Evolutionary conservation across 2,888 invertebrate species (phyloP).

Genomic region (Cephus rjabovi): DNA sequence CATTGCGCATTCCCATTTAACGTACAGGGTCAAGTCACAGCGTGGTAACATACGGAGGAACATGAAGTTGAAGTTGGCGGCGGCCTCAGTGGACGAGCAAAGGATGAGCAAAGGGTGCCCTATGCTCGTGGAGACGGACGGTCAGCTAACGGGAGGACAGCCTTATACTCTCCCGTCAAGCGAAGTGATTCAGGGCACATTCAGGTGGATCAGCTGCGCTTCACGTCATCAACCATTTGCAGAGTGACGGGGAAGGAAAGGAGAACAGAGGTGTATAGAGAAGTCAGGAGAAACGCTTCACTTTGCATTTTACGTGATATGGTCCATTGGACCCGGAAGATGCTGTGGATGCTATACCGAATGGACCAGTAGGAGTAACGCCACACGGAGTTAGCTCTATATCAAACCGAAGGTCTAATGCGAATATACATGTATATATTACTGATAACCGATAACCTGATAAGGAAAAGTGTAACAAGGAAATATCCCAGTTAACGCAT

Average conservation of each 20-base stretch:
- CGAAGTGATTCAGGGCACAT: slow-evolving; percentile 29
- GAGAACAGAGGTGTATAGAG: not conserved
- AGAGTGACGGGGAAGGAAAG: not conserved
- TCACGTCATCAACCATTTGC: not conserved
- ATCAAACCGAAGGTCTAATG: not conserved
- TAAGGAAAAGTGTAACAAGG: not conserved
- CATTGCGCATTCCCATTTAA: not conserved
- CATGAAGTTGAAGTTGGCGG: not conserved
- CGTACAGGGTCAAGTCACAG: not conserved
- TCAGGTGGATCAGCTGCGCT: slow-evolving; percentile 17
- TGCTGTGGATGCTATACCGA: not conserved
- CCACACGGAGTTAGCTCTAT: not conserved
- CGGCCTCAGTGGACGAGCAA: slow-evolving; percentile 15
- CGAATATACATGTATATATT: not conserved
- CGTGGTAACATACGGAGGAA: not conserved
- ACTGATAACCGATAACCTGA: not conserved
- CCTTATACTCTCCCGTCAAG: slow-evolving; percentile 25
- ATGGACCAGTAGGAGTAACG: not conserved
- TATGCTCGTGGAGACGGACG: slow-evolving; percentile 34
- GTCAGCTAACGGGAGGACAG: slow-evolving; percentile 46
- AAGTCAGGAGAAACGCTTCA: not conserved
- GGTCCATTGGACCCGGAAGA: not conserved
- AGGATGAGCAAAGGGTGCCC: slow-evolving; percentile 26
- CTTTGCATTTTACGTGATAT: not conserved
- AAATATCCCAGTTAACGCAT: not conserved